Percentiles rank a stretch among this genome's conserved stretches.
phyloP scores from a whole-genome alignment of 2,888 invertebrate species.

The Hypsopygia costalis region DNA sequence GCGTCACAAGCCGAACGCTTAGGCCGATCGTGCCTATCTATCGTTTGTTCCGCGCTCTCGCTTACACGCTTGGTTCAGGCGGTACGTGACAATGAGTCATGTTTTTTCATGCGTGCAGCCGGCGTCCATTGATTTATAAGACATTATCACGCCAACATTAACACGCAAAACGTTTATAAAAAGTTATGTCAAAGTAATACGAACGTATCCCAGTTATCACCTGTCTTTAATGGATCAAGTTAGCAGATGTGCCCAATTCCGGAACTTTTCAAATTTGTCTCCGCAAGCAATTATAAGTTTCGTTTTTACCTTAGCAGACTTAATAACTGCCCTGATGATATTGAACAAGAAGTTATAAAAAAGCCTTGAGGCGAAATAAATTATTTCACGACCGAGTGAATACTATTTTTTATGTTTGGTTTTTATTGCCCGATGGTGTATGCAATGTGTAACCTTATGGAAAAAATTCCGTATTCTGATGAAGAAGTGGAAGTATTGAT shows the following conservation, averaged over 20 bases:
- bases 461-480: too few species aligned
- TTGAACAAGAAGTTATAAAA: slow-evolving; percentile 20
- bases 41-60: too few species aligned
- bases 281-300: slow-evolving; percentile 53
- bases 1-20: too few species aligned
- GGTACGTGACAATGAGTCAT: too few species aligned
- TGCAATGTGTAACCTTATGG: too few species aligned
- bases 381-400: slow-evolving; percentile 14
- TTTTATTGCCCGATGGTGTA: not conserved
- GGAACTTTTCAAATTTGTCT: slow-evolving; percentile 52
- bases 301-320: slow-evolving; percentile 29
- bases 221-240: slow-evolving; percentile 39
- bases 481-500: too few species aligned
- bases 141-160: too few species aligned
- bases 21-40: too few species aligned
- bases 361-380: slow-evolving; percentile 12
- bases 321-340: slow-evolving; percentile 22
- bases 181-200: slow-evolving; percentile 9
- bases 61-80: too few species aligned
- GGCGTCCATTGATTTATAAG: too few species aligned
- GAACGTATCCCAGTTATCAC: slow-evolving; percentile 26
- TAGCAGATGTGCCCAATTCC: slow-evolving; percentile 38
- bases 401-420: slow-evolving; percentile 13
- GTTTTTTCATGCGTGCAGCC: too few species aligned
- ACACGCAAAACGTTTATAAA: too few species aligned